A percentile compares a stretch with the other conserved stretches of the same genome.
Conservation (phyloP, 2,888 invertebrate species). For the Bombylius major region DNA sequence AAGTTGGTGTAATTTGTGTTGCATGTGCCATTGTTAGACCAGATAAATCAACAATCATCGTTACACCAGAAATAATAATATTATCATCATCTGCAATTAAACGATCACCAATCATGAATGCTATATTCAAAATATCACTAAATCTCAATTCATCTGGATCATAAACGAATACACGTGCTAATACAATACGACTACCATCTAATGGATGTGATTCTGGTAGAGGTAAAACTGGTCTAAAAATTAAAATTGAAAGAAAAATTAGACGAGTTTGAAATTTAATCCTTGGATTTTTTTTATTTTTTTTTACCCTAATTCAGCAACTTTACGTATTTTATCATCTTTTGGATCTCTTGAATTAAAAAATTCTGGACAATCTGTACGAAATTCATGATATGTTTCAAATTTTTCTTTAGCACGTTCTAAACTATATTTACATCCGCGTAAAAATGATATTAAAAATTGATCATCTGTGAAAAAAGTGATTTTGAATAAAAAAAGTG, state of each 20-base stretch:
- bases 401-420: conserved; percentile 49
- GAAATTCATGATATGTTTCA: conserved; percentile 45
- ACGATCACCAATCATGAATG: conserved; percentile 31
- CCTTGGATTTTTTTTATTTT: not conserved
- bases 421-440: conserved; percentile 52
- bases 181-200: conserved; percentile 26
- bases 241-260: not conserved
- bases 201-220: conserved; percentile 31
- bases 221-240: conserved; percentile 33
- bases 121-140: conserved; percentile 2
- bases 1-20: conserved; percentile 39
- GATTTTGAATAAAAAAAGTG: not conserved
- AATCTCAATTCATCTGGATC: conserved; percentile 1
- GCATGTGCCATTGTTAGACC: conserved; percentile 40
- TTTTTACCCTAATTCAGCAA: conserved; percentile 31
- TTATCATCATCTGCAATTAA: conserved; percentile 42
- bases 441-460: conserved; percentile 46
- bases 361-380: conserved; percentile 42
- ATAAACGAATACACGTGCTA: not conserved
- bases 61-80: conserved; percentile 36
- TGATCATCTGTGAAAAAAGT: conserved; percentile 42
- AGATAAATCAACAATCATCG: conserved; percentile 41
- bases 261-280: not conserved
- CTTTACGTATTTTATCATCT: conserved; percentile 18
- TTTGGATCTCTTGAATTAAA: conserved; percentile 34